phyloP scores from a whole-genome alignment of 2,113 vertebrate genomes.

The Otus sunia region DNA sequence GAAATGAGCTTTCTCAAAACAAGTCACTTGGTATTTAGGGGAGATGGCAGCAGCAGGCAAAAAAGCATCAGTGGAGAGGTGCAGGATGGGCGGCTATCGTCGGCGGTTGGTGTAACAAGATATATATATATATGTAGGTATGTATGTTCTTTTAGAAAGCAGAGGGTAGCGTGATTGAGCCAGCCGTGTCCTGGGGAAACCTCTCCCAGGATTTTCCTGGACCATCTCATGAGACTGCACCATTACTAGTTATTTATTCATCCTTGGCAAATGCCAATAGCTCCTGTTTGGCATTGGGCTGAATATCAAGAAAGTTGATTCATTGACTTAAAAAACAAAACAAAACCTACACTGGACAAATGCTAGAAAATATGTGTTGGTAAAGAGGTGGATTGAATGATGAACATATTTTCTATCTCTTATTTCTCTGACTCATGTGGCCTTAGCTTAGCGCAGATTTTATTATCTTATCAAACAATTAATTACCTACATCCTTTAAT shows the following conservation, averaged over 20 bases:
- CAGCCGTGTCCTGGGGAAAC: not conserved
- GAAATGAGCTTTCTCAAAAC: slow-evolving; percentile 25
- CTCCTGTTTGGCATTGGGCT: slow-evolving; percentile 49
- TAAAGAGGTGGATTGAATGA: slow-evolving; percentile 50
- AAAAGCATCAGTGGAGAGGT: not conserved
- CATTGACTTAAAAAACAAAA: slow-evolving; percentile 42
- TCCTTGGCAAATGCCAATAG: slow-evolving; percentile 37
- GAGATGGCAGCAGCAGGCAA: slow-evolving; percentile 46
- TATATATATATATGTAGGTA: not conserved
- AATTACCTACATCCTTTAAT: slow-evolving; percentile 50
- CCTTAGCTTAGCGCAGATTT: slow-evolving; percentile 16
- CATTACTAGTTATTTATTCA: slow-evolving; percentile 15
- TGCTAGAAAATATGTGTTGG: slow-evolving; percentile 49
- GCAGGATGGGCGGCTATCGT: not conserved
- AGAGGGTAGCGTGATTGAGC: not conserved
- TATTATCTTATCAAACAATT: slow-evolving; percentile 56
- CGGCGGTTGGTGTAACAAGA: not conserved
- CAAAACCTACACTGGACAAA: slow-evolving; percentile 63
- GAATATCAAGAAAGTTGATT: slow-evolving; percentile 63
- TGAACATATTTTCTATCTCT: slow-evolving; percentile 31
- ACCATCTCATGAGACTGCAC: not conserved
- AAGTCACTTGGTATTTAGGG: slow-evolving; percentile 37
- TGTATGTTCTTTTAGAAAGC: not conserved
- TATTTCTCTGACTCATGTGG: slow-evolving; percentile 46
- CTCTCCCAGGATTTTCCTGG: slow-evolving; percentile 38